phyloP scores from a whole-genome alignment of 2,113 vertebrate species.

The Ardeotis arabs region DNA sequence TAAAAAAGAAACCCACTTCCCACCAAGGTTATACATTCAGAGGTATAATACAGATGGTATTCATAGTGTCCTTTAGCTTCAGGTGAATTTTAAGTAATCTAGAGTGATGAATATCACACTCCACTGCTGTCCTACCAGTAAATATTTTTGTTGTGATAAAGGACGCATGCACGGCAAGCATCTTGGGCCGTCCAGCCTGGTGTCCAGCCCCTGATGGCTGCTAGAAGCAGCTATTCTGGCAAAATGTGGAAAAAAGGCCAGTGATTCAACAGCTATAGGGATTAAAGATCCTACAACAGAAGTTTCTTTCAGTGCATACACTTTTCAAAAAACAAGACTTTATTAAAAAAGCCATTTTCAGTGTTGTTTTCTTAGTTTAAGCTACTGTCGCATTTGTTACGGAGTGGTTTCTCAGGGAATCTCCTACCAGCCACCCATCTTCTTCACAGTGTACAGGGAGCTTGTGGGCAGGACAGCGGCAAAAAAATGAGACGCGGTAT shows the following conservation, averaged over 20 bases:
- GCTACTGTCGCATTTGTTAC: neutral
- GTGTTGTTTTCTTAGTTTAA: neutral
- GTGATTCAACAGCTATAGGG: neutral
- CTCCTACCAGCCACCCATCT: neutral
- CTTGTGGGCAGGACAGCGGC: neutral
- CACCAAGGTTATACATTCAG: neutral
- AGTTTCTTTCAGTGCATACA: neutral
- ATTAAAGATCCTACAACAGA: neutral
- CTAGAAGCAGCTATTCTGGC: neutral
- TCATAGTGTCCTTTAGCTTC: neutral
- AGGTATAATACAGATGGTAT: neutral
- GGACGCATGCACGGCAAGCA: neutral
- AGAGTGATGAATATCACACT: neutral
- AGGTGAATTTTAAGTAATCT: neutral
- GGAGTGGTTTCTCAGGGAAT: neutral
- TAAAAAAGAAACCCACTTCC: neutral
- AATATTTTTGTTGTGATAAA: neutral
- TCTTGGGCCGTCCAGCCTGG: neutral
- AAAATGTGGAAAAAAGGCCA: neutral
- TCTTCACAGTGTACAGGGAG: neutral
- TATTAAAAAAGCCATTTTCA: neutral
- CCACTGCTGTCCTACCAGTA: neutral
- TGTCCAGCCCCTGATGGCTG: fast-evolving
- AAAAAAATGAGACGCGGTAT: neutral
- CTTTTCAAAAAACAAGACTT: neutral